phyloP scores from a whole-genome alignment of 2,888 invertebrate species.

The Epinotia bilunana region DNA sequence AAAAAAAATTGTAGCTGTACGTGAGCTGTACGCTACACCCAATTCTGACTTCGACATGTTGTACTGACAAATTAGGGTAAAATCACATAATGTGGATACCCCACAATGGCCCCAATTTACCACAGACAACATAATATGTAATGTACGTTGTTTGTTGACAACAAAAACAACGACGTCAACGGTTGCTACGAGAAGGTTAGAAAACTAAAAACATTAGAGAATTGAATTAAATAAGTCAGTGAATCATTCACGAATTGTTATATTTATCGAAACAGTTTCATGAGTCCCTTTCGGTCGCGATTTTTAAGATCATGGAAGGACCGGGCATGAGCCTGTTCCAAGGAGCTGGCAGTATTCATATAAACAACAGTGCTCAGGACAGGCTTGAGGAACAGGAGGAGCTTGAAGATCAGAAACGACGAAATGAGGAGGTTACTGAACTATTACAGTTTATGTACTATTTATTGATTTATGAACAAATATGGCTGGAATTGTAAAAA shows the following conservation, averaged over 20 bases:
- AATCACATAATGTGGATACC: no score
- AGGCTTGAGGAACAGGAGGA: conserved; percentile 88
- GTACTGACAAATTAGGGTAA: no score
- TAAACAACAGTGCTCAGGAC: conserved; percentile 86
- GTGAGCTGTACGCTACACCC: no score
- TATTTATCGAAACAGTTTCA: conserved; percentile 8
- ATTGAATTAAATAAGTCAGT: conserved; percentile 4
- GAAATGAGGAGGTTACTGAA: conserved; percentile 85
- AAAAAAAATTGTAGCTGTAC: no score
- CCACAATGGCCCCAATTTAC: no score
- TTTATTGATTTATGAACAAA: background rate
- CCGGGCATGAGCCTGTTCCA: conserved; percentile 89
- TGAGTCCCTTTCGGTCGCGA: conserved; percentile 24
- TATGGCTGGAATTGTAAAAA: background rate
- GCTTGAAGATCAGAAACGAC: conserved; percentile 87
- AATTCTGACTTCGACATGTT: no score
- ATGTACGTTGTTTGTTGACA: conserved; percentile 37
- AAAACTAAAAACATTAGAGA: conserved; percentile 39
- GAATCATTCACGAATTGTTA: conserved; percentile 20
- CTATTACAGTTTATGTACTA: background rate
- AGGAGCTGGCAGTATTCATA: conserved; percentile 86
- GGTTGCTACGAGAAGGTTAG: conserved; percentile 46
- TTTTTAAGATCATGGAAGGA: conserved; percentile 76
- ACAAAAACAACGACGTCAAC: conserved; percentile 43
- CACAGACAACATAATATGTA: background rate